Base-by-base conservation (phyloP, 2,113 vertebrate genomes). In the Phasianus colchicus region DNA sequence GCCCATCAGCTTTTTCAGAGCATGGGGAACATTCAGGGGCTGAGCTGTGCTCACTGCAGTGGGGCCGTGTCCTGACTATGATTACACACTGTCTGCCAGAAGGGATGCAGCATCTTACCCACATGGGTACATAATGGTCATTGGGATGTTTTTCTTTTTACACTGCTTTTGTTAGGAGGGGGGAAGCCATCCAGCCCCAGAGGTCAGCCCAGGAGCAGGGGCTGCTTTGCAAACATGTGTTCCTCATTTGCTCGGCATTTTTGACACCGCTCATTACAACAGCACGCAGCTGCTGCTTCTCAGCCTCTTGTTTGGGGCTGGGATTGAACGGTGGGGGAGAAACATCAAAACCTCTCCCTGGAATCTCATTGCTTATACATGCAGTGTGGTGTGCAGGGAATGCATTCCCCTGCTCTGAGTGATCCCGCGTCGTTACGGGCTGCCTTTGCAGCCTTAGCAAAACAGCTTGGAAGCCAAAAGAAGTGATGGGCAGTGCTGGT, bases 61-160 rank as follows among this genome's bases (percentile, higher is more conserved):
- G 22, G 38, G 48, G 1, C 58, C 45, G n/a, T 36, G 38, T 47
- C 52, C 70, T 2, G 0, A 32, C 1, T 43, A 2, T 29, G 1
- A 0, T 1, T 2, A 5, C 1, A 1, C 18, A 0, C 64, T 67
- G 43, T 3, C 15, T 27, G 25, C 60, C 91, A 11, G 4, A 25
- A 70, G 50, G 86, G 90, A 74, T 3, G 2, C n/a, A 2, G 72
- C 4, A 2, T 60, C 80, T 81, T 36, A 15, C 22, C 50, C 8
- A 0, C 0, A 0, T 0, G 8, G 16, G 65, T 48, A 2, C 5
- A 0, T 6, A 0, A 65, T 0, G 0, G 55, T 55, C 9, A 19
- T 14, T 0, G 8, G 70, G 81, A 32, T 91, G 63, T 81, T 89
- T 95, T 75, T 7, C 69, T 64, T 81, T 50, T 45, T 57, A 22